phyloP scores from a whole-genome alignment of 2,888 invertebrate genomes.

The Pheosia tremula region DNA sequence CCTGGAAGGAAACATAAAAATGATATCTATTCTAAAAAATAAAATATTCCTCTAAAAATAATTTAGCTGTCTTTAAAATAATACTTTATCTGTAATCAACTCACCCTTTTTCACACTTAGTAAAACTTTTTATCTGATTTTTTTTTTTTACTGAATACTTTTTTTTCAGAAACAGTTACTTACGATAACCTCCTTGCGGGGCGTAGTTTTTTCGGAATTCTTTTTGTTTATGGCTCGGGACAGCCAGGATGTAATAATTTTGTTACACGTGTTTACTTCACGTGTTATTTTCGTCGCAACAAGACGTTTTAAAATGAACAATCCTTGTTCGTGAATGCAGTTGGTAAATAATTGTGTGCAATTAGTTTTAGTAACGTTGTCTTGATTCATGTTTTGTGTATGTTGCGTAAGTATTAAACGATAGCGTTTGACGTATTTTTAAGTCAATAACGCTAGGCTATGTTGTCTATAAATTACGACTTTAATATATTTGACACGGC shows the following conservation, averaged over 20 bases:
- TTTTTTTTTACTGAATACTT: neutral
- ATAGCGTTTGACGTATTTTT: no score
- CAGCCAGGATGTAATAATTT: constrained; percentile 3
- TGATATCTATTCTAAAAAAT: no score
- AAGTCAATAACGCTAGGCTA: no score
- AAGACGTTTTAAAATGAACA: constrained; percentile 34
- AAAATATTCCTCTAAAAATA: no score
- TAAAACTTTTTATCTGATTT: neutral
- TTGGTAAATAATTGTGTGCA: constrained; percentile 50
- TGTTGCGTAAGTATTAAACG: constrained; percentile 14
- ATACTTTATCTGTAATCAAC: neutral
- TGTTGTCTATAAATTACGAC: no score
- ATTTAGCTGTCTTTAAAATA: no score
- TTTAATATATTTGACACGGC: no score
- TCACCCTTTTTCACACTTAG: neutral
- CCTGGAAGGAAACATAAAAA: no score
- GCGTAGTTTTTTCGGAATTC: neutral
- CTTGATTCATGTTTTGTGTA: constrained; percentile 40
- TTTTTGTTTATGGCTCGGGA: constrained; percentile 1
- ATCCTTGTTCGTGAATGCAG: constrained; percentile 42
- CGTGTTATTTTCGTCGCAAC: constrained; percentile 16
- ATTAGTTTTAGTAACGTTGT: constrained; percentile 41
- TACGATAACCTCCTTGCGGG: neutral
- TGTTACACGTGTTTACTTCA: constrained; percentile 20
- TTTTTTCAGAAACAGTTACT: neutral